phyloP scores from a whole-genome alignment of 2,888 invertebrate genomes.

The Polyommatus iphigenia region DNA sequence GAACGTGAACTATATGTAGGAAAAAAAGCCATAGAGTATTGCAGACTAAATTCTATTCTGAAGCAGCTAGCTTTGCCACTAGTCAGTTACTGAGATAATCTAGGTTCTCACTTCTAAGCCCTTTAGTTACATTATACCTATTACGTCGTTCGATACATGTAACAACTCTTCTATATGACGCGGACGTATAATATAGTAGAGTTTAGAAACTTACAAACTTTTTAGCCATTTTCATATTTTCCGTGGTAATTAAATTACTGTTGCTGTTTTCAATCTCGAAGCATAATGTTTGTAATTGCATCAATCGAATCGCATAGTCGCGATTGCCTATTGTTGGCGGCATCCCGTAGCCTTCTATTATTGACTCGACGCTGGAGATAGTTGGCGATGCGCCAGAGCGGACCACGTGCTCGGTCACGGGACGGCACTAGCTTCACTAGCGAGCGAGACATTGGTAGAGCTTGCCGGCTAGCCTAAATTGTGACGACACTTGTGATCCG shows the following conservation, averaged over 20 bases:
- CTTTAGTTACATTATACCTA: neutral
- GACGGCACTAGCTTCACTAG: constrained; percentile 47
- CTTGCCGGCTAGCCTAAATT: neutral
- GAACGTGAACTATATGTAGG: neutral
- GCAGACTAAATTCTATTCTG: neutral
- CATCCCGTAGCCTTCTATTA: constrained; percentile 78
- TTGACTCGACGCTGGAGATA: constrained; percentile 79
- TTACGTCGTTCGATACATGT: too few relatives aligned
- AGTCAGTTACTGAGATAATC: neutral
- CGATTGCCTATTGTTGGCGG: constrained; percentile 77
- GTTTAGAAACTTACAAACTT: too few relatives aligned
- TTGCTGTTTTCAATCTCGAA: neutral
- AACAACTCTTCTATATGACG: too few relatives aligned
- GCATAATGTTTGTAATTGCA: constrained; percentile 21
- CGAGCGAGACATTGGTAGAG: constrained; percentile 13
- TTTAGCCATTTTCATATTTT: neutral
- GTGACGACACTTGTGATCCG: neutral
- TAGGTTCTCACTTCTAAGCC: neutral
- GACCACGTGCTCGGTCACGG: constrained; percentile 77
- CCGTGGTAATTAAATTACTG: neutral
- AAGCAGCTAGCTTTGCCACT: neutral
- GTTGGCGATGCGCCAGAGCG: constrained; percentile 73
- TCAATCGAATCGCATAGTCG: constrained; percentile 35
- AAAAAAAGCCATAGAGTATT: neutral
- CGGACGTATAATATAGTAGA: too few relatives aligned